Evolutionary conservation across 2,113 vertebrate genomes (phyloP), one percentile per base, ranked within the genome.

Genomic region (Phoenicopterus ruber): DNA sequence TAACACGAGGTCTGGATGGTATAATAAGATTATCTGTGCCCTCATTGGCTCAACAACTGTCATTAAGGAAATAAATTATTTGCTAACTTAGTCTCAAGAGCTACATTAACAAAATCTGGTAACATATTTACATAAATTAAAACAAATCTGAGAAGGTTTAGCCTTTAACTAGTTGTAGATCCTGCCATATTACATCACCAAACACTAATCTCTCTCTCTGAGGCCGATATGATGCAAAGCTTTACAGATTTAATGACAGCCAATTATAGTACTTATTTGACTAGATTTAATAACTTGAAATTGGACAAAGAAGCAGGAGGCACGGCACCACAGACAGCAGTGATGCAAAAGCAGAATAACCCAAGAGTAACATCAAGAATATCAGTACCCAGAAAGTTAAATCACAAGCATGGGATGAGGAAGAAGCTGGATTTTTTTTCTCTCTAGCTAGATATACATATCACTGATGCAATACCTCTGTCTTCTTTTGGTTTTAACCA

Each of bases 11-110:
- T 96, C 73, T 87, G 62, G 79, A 67, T 7, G 42, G 90, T 94
- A 94, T 66, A 98, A 96, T 71, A 97, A 95, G 92, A 96, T 96
- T 95, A 96, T 83, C 79, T 92, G 73, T 57, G 71, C 70, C 69
- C 87, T 92, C 91, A 98, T 94, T 98, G 97, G 96, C 93, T 97
- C 91, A 97, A 93, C 84, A 90, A 11, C 42, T 88, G 86, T 90
- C 78, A 88, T 91, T 96, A 97, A 96, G 86, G 97, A 97, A 97
- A 97, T 70, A 92, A 96, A 95, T 44, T 40, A 94, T 26, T 93
- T 87, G 67, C 91, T 69, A 94, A 31, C 52, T 72, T 67, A 74
- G 49, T 71, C 44, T 76, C 58, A 83, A 71, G n/a, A 24, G 8
- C 18, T 70, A 26, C 8, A 9, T 78, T 84, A 93, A 80, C 18